Percentiles rank a stretch among this genome's conserved stretches.
phyloP scores from a whole-genome alignment of 2,797 vertebrate genomes.

The Heterohyrax brucei region DNA sequence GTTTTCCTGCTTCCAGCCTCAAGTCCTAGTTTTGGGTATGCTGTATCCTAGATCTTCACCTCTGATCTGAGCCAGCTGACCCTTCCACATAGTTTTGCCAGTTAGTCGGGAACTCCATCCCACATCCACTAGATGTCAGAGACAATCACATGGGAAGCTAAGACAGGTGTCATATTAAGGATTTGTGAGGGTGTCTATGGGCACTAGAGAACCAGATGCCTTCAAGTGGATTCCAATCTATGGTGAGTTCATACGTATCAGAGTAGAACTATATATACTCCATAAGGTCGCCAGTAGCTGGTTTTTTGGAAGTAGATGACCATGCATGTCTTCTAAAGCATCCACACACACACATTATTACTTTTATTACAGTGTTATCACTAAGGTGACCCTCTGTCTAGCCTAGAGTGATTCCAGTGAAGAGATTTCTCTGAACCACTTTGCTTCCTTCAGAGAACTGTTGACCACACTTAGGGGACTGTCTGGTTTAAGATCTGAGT shows the following conservation, averaged over 20 bases:
- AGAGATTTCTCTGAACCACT: background rate
- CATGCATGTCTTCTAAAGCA: background rate
- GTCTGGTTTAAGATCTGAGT: background rate
- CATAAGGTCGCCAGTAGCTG: background rate
- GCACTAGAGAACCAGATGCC: background rate
- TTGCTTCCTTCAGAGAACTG: slow-evolving; percentile 5
- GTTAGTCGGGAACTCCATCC: background rate
- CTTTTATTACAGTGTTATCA: no score
- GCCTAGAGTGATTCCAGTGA: background rate
- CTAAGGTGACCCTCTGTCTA: background rate
- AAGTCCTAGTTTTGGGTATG: background rate
- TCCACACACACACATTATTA: background rate
- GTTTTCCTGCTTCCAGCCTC: background rate
- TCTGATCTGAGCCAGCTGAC: background rate
- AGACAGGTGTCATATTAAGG: background rate
- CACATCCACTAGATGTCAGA: background rate
- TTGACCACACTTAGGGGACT: background rate
- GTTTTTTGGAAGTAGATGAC: no score
- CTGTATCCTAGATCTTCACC: background rate
- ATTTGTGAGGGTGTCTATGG: fast-evolving
- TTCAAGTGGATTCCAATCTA: background rate
- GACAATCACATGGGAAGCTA: background rate
- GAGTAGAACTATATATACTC: background rate
- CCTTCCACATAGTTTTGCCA: background rate
- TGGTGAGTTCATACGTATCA: background rate